Percentiles rank a stretch among this genome's conserved stretches.
Conservation (phyloP, 2,797 vertebrate species). For the Gymnothorax reevesii region DNA sequence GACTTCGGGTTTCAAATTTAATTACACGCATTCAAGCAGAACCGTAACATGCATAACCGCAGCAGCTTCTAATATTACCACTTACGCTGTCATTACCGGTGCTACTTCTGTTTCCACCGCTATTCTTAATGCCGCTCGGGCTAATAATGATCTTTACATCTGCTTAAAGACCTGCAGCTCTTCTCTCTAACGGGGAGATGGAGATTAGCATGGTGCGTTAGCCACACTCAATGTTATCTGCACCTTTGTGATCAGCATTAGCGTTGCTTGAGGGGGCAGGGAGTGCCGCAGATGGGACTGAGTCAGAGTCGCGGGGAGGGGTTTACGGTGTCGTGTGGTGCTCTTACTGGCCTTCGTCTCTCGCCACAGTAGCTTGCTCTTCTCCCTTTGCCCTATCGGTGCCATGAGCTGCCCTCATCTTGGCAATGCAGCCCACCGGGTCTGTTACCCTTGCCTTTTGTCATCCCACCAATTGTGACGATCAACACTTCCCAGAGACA, state of each 20-base stretch:
- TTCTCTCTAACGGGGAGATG: slow-evolving; percentile 67
- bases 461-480: slow-evolving; percentile 73
- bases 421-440: slow-evolving; percentile 49
- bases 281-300: slow-evolving; percentile 69
- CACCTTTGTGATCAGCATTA: slow-evolving; percentile 77
- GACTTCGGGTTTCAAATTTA: slow-evolving; percentile 70
- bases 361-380: slow-evolving; percentile 38
- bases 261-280: slow-evolving; percentile 67
- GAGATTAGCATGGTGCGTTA: slow-evolving; percentile 75
- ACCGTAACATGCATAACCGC: slow-evolving; percentile 52
- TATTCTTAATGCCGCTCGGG: neutral
- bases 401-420: slow-evolving; percentile 56
- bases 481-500: slow-evolving; percentile 78
- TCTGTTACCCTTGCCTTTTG: slow-evolving; percentile 66
- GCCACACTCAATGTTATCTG: slow-evolving; percentile 75
- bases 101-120: slow-evolving; percentile 53
- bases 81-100: slow-evolving; percentile 69
- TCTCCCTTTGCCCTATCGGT: slow-evolving; percentile 46
- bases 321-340: slow-evolving; percentile 44
- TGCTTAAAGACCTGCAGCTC: neutral
- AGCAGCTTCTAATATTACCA: slow-evolving; percentile 7
- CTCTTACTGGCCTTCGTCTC: slow-evolving; percentile 45
- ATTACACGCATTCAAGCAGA: slow-evolving; percentile 62
- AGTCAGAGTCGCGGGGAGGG: slow-evolving; percentile 64
- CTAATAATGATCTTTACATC: slow-evolving; percentile 8